phyloP scores from a whole-genome alignment of 2,888 invertebrate species.

The Ornithoptera alexandrae region DNA sequence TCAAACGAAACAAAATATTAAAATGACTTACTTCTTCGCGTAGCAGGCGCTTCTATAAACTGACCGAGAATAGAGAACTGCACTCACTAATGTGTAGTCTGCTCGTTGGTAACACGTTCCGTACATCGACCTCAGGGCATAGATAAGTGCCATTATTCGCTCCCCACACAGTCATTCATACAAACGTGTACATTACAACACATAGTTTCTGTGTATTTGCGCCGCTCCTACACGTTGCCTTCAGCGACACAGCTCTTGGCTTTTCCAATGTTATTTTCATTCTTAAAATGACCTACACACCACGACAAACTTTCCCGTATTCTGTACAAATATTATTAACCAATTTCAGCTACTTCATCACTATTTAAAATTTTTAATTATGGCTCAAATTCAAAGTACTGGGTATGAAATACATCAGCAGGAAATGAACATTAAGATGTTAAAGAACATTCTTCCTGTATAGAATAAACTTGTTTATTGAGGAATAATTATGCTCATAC shows the following conservation, averaged over 20 bases:
- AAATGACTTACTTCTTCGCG: slow-evolving; percentile 9
- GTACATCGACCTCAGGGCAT: slow-evolving; percentile 40
- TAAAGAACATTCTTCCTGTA: too few relatives aligned
- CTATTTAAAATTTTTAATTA: too few relatives aligned
- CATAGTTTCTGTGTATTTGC: slow-evolving; percentile 3
- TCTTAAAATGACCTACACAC: slow-evolving; percentile 1
- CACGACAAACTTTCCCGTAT: neutral
- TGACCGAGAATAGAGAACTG: slow-evolving; percentile 2
- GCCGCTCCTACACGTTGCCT: slow-evolving; percentile 15
- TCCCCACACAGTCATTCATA: neutral
- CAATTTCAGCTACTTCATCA: too few relatives aligned
- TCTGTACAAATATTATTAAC: neutral
- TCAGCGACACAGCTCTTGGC: slow-evolving; percentile 13
- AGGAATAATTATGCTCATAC: too few relatives aligned
- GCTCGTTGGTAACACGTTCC: slow-evolving; percentile 21
- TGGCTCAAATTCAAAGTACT: too few relatives aligned
- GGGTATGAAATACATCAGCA: too few relatives aligned
- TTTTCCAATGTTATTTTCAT: slow-evolving; percentile 4
- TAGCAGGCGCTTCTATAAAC: slow-evolving; percentile 13
- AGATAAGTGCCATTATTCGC: slow-evolving; percentile 27
- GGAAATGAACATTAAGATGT: too few relatives aligned
- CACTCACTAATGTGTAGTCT: slow-evolving; percentile 10
- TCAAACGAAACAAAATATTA: neutral
- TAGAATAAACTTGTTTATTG: too few relatives aligned
- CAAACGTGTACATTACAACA: neutral